Conservation (phyloP, 2,797 vertebrate genomes). For the Eulemur mongoz region DNA sequence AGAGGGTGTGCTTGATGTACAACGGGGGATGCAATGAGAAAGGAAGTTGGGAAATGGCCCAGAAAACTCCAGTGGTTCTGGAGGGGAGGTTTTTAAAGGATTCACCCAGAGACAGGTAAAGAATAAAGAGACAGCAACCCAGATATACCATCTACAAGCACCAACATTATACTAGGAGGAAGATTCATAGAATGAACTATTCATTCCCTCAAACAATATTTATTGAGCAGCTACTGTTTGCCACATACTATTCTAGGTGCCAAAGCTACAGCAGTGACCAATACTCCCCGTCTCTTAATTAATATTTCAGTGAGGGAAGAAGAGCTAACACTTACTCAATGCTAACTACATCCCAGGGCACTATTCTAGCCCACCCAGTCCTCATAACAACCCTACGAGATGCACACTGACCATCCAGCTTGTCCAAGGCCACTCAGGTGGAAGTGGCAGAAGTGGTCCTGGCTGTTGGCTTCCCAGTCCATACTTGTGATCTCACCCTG, state of each 20-base stretch:
- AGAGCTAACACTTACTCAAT: not conserved
- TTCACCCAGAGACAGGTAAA: not conserved
- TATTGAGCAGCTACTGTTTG: not conserved
- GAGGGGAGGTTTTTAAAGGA: slow-evolving; percentile 2
- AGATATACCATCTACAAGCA: not conserved
- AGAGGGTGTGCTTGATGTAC: not conserved
- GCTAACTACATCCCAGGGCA: not conserved
- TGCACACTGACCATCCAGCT: no score
- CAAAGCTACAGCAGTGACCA: not conserved
- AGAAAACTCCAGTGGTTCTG: not conserved
- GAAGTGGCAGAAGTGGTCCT: not conserved
- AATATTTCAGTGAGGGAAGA: not conserved
- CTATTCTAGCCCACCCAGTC: not conserved
- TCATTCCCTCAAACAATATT: not conserved
- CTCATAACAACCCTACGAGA: no score
- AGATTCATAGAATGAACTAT: not conserved
- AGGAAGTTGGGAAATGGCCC: not conserved
- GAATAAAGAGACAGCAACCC: not conserved
- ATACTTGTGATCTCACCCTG: not conserved
- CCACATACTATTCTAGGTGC: rapidly evolving
- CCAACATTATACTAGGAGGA: no score
- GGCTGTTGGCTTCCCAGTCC: not conserved
- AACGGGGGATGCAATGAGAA: not conserved
- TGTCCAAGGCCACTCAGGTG: not conserved
- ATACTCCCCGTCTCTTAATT: not conserved